Evolutionary conservation across 2,888 invertebrate genomes (phyloP), one percentile per base, ranked within the genome.

Genomic region (Orthonevra nobilis): DNA sequence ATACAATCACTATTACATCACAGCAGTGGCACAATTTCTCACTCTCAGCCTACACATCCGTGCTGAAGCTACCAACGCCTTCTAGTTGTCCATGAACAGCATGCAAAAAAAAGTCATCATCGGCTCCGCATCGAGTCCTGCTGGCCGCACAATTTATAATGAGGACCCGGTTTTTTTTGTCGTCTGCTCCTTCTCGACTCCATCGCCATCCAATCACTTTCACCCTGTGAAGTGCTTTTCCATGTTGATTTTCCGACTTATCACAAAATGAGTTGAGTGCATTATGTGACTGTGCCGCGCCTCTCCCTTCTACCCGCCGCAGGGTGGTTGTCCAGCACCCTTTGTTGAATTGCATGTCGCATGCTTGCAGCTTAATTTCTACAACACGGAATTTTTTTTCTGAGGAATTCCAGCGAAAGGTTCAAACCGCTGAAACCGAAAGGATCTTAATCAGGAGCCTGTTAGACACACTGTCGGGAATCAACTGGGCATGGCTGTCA

Each of bases 191-290:
- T 40, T 36, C 23, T 12, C 10, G 14, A 6, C 54, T n/a, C 3
- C 15, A n/a, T 12, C 23, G 30, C 42, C 20, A 38, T 58, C 28
- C 34, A 34, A 44, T 14, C 66, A 60, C 52, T 40, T 60, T 60
- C 44, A 54, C 77, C 72, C 77, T 15, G 23, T 73, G 73, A 73
- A 79, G 79, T 79, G 79, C 79, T 79, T 79, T 79, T 73, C 79
- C 79, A 79, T 79, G 79, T 79, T 79, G 79, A 79, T 79, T 79
- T 79, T 79, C 61, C 79, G 54, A 79, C 79, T 79, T 79, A 79
- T 79, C 79, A 79, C 66, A 73, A 79, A 79, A 79, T 79, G 54
- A 79, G 56, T 73, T 79, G 79, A 79, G 79, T 79, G 73, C 79
- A 79, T 79, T 79, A 79, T 79, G 56, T 68, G 79, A 79, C 56